Evolutionary conservation across 2,888 invertebrate genomes (phyloP).

Genomic region (Iselma pallidipennis): DNA sequence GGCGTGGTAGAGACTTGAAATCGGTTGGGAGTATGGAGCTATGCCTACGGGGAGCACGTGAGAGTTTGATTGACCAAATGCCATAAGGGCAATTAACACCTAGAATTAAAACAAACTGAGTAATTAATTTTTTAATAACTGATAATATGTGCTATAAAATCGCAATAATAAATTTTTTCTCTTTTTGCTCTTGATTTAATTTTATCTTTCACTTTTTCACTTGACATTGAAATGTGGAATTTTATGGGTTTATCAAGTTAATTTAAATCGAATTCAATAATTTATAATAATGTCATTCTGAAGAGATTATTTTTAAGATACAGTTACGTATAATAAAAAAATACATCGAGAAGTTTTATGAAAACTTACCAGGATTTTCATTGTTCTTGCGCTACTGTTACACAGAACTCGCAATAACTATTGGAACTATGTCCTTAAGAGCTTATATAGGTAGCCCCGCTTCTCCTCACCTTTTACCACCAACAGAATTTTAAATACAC

Average conservation of each 20-base stretch:
- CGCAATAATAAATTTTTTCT: background rate
- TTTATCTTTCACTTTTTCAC: conserved; percentile 1
- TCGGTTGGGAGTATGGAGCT: conserved; percentile 49
- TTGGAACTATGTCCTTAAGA: conserved; percentile 32
- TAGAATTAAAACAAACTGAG: background rate
- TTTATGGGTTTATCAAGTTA: conserved; percentile 2
- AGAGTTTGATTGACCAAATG: conserved; percentile 14
- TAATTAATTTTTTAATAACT: background rate
- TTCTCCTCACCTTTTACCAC: conserved; percentile 8
- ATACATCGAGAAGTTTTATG: background rate
- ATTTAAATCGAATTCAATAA: background rate
- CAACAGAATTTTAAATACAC: conserved; percentile 1
- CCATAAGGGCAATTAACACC: conserved; percentile 5
- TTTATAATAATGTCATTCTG: background rate
- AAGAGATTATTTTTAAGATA: background rate
- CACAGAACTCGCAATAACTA: conserved; percentile 39
- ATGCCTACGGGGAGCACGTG: conserved; percentile 41
- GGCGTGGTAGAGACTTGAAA: conserved; percentile 57
- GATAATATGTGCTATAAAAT: background rate
- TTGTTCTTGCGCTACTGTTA: conserved; percentile 30
- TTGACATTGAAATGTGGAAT: background rate
- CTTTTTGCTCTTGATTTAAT: background rate
- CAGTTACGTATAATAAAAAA: background rate
- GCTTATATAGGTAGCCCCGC: conserved; percentile 35
- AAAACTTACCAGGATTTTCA: conserved; percentile 39